Evolutionary conservation across 2,797 vertebrate species (phyloP).

Genomic region (Heliangelus exortis): DNA sequence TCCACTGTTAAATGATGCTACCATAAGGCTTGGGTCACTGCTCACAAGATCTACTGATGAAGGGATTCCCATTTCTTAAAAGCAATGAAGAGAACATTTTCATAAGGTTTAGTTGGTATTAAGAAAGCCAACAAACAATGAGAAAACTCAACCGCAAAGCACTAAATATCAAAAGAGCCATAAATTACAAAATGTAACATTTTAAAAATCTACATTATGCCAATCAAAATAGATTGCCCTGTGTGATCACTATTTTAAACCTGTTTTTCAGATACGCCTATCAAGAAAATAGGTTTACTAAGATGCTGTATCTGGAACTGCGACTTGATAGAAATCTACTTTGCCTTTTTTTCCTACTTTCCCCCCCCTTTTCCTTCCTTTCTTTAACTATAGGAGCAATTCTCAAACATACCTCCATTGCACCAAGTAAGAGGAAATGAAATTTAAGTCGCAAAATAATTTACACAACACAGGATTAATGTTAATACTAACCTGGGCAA

Average conservation of each 20-base stretch:
- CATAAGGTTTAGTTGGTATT: background rate
- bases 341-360: background rate
- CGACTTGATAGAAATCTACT: background rate
- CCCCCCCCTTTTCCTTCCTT: background rate
- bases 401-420: background rate
- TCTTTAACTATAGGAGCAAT: background rate
- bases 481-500: background rate
- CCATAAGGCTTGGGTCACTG: slow-evolving; percentile 95
- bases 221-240: background rate
- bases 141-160: background rate
- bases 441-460: background rate
- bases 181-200: background rate
- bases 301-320: background rate
- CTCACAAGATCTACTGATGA: slow-evolving; percentile 96
- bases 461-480: background rate
- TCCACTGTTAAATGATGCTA: slow-evolving; percentile 93
- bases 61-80: slow-evolving; percentile 91
- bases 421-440: background rate
- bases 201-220: background rate
- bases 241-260: background rate
- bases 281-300: background rate
- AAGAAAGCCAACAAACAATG: background rate
- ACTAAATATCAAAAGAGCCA: background rate
- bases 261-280: background rate
- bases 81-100: slow-evolving; percentile 1